Evolutionary conservation across 2,113 vertebrate species (phyloP), one percentile per base, ranked within the genome.

Genomic region (Aramus guarauna): DNA sequence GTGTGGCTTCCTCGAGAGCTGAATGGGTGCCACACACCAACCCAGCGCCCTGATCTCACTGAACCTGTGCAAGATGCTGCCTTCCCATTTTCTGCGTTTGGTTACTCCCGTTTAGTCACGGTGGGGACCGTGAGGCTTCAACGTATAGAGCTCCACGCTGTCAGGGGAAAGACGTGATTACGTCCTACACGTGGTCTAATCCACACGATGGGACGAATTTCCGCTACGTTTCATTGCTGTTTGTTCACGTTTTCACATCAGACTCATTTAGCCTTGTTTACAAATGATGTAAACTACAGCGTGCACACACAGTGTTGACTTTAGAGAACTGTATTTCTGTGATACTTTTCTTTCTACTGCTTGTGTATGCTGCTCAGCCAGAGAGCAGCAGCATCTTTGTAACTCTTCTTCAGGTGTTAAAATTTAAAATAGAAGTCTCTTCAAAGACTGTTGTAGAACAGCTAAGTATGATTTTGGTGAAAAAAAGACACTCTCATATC

Each of bases 341-440:
- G 73, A 43, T 29, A 30, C 3, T 77, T 86, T 59, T 58, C 85
- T 34, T 72, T 50, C 62, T n/a, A 0, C 55, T 32, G 60, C 29
- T 53, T 30, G 19, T 5, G 22, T 23, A 37, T 15, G 36, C 60
- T 55, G 34, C 72, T 80, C 81, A 77, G 62, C 69, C 90, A 36
- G 43, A 24, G 47, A 41, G 43, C 47, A 64, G 85, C 48, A 14
- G 36, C 66, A 48, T 5, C 73, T 36, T 21, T 63, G 50, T 43
- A 90, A 92, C 74, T 83, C 50, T 21, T 91, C 79, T 43, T 78
- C 68, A 68, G 63, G 52, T 63, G 64, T 93, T 96, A 68, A 85
- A 69, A 80, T 91, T 93, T 95, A 93, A 96, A 94, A 83, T 37
- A 92, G 47, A 95, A 93, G 29, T 68, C 29, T 80, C 76, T 90